Percentiles rank a stretch among this genome's conserved stretches.
Evolutionary conservation across 1,140 invertebrate genomes (phyloP).

Genomic region (Pomphorhynchus laevis): DNA sequence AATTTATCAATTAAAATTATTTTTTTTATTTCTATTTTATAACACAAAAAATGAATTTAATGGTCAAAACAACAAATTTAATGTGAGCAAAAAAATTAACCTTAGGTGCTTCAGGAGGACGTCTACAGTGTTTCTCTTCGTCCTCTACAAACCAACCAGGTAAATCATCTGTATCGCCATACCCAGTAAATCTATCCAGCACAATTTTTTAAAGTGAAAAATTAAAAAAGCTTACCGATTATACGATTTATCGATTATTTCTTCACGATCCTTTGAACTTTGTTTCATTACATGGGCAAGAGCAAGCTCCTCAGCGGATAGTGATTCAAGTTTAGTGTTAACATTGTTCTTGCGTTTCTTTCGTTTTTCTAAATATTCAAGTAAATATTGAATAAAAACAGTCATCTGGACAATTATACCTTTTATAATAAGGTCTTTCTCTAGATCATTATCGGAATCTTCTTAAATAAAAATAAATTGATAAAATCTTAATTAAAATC

Average conservation of each 20-base stretch:
- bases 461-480: too few species aligned
- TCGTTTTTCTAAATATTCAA: too few species aligned
- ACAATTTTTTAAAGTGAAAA: slow-evolving; percentile 3
- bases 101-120: slow-evolving; percentile 36
- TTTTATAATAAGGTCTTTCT: too few species aligned
- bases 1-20: not conserved
- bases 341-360: too few species aligned
- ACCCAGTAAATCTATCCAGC: slow-evolving; percentile 20
- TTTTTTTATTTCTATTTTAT: slow-evolving; percentile 18
- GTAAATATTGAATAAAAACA: too few species aligned
- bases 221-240: slow-evolving; percentile 14
- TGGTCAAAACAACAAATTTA: too few species aligned
- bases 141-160: slow-evolving; percentile 84
- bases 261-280: slow-evolving; percentile 16
- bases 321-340: not conserved
- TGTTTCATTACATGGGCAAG: slow-evolving; percentile 17
- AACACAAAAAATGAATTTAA: slow-evolving; percentile 16
- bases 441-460: too few species aligned
- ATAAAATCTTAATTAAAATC: too few species aligned
- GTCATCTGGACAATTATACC: too few species aligned
- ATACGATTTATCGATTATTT: slow-evolving; percentile 18
- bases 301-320: slow-evolving; percentile 11
- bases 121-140: slow-evolving; percentile 52
- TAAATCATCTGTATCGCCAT: slow-evolving; percentile 33
- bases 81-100: slow-evolving; percentile 18